Percentiles rank a stretch among this genome's conserved stretches.
Conservation (phyloP, 2,888 invertebrate species). For the Amaurobius ferox region DNA sequence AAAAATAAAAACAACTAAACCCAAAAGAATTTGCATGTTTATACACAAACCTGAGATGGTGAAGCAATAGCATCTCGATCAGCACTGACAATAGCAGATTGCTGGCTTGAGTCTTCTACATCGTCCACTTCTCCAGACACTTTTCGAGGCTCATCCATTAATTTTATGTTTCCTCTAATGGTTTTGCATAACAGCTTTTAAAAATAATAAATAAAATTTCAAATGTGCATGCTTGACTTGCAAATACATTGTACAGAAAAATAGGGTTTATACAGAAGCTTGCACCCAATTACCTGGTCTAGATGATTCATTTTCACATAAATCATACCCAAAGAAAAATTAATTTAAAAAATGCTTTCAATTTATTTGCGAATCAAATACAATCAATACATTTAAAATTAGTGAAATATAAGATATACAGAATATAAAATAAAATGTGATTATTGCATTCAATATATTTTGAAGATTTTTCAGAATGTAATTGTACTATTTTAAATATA, state of each 20-base stretch:
- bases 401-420: too few relatives aligned
- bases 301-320: too few relatives aligned
- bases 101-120: constrained; percentile 75
- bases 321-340: too few relatives aligned
- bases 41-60: constrained; percentile 30
- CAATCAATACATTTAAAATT: too few relatives aligned
- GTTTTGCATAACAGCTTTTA: constrained; percentile 86
- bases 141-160: constrained; percentile 79
- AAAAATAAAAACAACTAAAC: background rate
- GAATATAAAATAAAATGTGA: too few relatives aligned
- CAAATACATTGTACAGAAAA: background rate
- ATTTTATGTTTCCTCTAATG: constrained; percentile 85
- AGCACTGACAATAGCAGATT: constrained; percentile 74
- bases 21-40: background rate
- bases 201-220: constrained; percentile 20
- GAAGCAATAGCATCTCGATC: constrained; percentile 73
- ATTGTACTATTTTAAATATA: too few relatives aligned
- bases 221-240: background rate
- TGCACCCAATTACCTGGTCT: too few relatives aligned
- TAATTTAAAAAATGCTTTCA: too few relatives aligned
- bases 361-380: too few relatives aligned
- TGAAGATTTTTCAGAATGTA: too few relatives aligned
- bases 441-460: too few relatives aligned
- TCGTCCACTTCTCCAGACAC: constrained; percentile 76
- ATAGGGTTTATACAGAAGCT: background rate